Evolutionary conservation across 2,113 vertebrate genomes (phyloP), one percentile per base, ranked within the genome.

Genomic region (Alethe diademata): DNA sequence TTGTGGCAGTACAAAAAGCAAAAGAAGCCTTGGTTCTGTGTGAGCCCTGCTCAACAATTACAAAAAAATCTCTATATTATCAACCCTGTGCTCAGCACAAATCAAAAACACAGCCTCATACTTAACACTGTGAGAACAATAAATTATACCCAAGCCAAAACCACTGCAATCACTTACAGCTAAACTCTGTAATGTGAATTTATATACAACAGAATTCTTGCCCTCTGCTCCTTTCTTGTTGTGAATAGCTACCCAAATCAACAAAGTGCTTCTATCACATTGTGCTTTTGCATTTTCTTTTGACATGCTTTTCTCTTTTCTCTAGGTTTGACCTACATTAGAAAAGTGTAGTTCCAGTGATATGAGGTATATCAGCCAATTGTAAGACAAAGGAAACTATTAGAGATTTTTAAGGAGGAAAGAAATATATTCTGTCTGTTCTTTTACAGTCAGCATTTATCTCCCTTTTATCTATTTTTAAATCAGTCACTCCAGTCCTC

Each of bases 1-100:
- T 23, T 0, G 0, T 45, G 45, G 23, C 33, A 66, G 23, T 81
- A 9, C 0, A 0, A 8, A 43, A 66, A 60, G 24, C 19, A 45
- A 42, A 53, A 62, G 29, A 80, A 18, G 36, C 33, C 23, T 45
- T 51, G 28, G 7, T 26, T 73, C 26, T 24, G 11, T 38, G 5
- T n/a, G 33, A 65, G 22, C 15, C 12, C 53, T n/a, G 28, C 23
- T 58, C n/a, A 60, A 18, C 33, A 66, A 25, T n/a, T 45, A 67
- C 15, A 20, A 58, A 80, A 60, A 9, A 6, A n/a, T n/a, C 10
- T 81, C 51, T 38, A 1, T 29, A 19, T 65, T 33, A 20, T 53
- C 36, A 45, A 8, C 7, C 16, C 16, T 74, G 43, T 45, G 7
- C 14, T 74, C 60, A 60, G 53, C 38, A 66, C 38, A 60, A 53